Evolutionary conservation across 2,888 invertebrate genomes (phyloP).

Genomic region (Troides oblongomaculatus): DNA sequence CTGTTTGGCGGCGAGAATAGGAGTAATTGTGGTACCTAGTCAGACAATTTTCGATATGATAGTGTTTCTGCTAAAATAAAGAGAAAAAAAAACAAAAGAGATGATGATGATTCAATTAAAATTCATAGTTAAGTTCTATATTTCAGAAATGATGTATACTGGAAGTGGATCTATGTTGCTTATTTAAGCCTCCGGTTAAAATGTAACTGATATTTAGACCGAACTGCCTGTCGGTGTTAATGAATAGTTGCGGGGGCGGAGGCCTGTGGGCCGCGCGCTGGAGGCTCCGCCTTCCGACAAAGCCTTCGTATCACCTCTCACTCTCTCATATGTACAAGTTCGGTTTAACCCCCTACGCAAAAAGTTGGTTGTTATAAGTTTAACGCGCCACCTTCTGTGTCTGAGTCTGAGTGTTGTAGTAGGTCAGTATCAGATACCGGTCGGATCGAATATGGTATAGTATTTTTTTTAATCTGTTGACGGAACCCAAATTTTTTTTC

Average conservation of each 20-base stretch:
- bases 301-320: conserved; percentile 29
- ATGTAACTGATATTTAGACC: conserved; percentile 8
- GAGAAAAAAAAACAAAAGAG: no score
- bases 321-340: conserved; percentile 2
- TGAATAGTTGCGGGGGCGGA: conserved; percentile 7
- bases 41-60: no score
- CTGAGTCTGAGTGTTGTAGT: no score
- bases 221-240: conserved; percentile 3
- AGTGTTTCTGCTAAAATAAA: no score
- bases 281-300: conserved; percentile 23
- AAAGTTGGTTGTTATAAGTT: not conserved
- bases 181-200: not conserved
- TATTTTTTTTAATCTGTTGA: no score
- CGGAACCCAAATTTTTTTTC: no score
- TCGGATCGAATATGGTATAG: no score
- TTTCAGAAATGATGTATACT: not conserved
- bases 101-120: no score
- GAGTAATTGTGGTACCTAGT: no score
- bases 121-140: no score
- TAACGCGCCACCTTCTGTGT: not conserved
- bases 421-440: no score
- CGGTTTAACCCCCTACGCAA: not conserved
- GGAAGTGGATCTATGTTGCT: not conserved
- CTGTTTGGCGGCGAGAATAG: no score
- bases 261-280: not conserved